A percentile compares a stretch with the other conserved stretches of the same genome.
These are phyloP conservation scores for Psittacula cyanocephala DNA, from an alignment of 2,113 vertebrate species.

Conservation along the genomic window DNA sequence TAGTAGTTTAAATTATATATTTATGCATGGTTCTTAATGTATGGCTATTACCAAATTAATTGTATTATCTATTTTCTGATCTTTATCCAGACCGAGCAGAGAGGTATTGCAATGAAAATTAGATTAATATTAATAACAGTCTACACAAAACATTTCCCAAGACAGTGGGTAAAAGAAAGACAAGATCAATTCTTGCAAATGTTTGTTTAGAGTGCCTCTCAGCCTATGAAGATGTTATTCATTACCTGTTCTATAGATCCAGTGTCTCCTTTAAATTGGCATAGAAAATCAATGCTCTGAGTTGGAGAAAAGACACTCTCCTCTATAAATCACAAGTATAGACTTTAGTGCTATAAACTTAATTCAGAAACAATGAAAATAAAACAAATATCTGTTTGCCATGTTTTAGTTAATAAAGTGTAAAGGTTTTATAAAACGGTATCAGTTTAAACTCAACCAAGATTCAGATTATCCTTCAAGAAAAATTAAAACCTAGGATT, in stretches of 20 bases:
- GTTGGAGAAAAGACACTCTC: conserved; percentile 17
- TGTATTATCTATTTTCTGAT: neutral
- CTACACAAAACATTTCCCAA: neutral
- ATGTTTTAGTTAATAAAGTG: conserved; percentile 1
- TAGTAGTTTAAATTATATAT: neutral
- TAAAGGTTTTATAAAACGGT: neutral
- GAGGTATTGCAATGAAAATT: neutral
- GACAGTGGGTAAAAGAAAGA: neutral
- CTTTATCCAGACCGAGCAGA: neutral
- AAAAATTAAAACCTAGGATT: neutral
- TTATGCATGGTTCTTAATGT: neutral
- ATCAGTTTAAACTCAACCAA: neutral
- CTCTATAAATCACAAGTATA: conserved; percentile 45
- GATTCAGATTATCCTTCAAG: neutral
- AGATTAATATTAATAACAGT: conserved; percentile 6
- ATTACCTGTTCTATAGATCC: conserved; percentile 13
- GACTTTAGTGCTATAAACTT: conserved; percentile 48
- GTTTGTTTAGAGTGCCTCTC: conserved; percentile 32
- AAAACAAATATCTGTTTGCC: neutral
- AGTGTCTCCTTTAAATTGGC: conserved; percentile 44
- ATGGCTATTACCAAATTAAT: neutral
- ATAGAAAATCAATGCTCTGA: conserved; percentile 62
- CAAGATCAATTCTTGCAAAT: conserved; percentile 1
- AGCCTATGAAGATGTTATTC: conserved; percentile 56
- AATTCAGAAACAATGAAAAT: conserved; percentile 39